Evolutionary conservation across 2,797 vertebrate genomes (phyloP).

Genomic region (Crocidura indochinensis): DNA sequence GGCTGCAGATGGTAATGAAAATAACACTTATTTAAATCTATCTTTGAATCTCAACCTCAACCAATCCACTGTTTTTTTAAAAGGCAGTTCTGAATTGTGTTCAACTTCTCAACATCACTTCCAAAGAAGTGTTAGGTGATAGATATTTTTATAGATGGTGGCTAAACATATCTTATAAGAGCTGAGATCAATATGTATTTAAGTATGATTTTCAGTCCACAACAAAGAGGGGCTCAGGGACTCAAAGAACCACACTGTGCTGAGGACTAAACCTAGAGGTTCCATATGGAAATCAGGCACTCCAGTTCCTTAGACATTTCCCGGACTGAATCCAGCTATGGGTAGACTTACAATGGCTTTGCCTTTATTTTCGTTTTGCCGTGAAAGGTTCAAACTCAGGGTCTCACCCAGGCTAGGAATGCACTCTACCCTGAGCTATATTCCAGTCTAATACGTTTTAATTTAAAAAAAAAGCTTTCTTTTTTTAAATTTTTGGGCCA

Average conservation of each 20-base stretch:
- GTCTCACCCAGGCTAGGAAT: too few relatives aligned
- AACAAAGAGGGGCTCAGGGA: too few relatives aligned
- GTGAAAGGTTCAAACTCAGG: too few relatives aligned
- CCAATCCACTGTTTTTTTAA: constrained; percentile 58
- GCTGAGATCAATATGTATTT: neutral
- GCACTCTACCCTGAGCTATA: too few relatives aligned
- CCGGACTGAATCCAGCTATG: constrained; percentile 21
- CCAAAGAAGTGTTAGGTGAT: constrained; percentile 65
- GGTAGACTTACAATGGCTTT: constrained; percentile 61
- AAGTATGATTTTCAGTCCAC: too few relatives aligned
- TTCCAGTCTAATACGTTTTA: too few relatives aligned
- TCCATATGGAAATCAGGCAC: too few relatives aligned
- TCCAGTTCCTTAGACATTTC: too few relatives aligned
- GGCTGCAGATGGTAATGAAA: constrained; percentile 44
- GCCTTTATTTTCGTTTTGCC: neutral
- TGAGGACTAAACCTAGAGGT: too few relatives aligned
- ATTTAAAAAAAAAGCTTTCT: too few relatives aligned
- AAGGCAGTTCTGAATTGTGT: constrained; percentile 60
- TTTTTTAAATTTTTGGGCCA: too few relatives aligned
- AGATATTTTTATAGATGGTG: constrained; percentile 39
- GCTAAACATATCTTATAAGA: constrained; percentile 46
- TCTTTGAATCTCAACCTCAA: constrained; percentile 73
- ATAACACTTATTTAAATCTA: constrained; percentile 67
- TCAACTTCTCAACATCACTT: constrained; percentile 76
- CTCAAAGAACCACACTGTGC: too few relatives aligned